Evolutionary conservation across 1,140 invertebrate genomes (phyloP).

Genomic region (Thalassaphorura encarpata): DNA sequence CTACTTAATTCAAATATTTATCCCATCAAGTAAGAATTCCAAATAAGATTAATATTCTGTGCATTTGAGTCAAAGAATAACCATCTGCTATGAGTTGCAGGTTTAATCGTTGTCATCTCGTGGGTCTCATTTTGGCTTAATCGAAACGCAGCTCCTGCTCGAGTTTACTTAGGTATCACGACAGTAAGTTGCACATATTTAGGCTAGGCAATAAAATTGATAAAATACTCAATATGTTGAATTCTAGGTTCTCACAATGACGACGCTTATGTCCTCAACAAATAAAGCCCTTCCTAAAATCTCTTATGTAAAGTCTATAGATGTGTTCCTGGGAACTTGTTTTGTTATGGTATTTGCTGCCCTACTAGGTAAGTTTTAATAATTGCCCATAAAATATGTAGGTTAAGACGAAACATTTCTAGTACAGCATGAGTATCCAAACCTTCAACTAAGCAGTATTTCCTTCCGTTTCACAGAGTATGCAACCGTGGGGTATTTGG

Average conservation of each 20-base stretch:
- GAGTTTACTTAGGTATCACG: conserved; percentile 91
- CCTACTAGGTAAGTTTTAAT: conserved; percentile 31
- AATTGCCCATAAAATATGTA: conserved; percentile 1
- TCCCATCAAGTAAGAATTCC: conserved; percentile 61
- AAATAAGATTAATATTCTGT: not conserved
- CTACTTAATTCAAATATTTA: conserved; percentile 99
- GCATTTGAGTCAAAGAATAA: not conserved
- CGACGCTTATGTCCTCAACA: conserved; percentile 52
- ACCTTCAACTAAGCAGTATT: too few relatives aligned
- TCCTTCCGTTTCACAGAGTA: too few relatives aligned
- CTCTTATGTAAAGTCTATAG: conserved; percentile 50
- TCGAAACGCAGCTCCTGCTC: conserved; percentile 89
- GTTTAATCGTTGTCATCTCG: conserved; percentile 96
- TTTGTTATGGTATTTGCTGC: conserved; percentile 47
- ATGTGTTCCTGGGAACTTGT: conserved; percentile 49
- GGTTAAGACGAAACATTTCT: not conserved
- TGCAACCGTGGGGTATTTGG: conserved; percentile 87
- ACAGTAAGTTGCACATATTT: conserved; percentile 46
- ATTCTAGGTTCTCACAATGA: conserved; percentile 48
- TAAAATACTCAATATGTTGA: too few relatives aligned
- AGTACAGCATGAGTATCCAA: too few relatives aligned
- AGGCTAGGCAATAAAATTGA: not conserved
- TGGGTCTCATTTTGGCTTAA: conserved; percentile 96
- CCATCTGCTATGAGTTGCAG: conserved; percentile 33
- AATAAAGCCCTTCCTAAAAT: conserved; percentile 52